A percentile compares a stretch with the other conserved stretches of the same genome.
Evolutionary conservation across 2,888 invertebrate genomes (phyloP).

Genomic region (Crocallis elinguaria): DNA sequence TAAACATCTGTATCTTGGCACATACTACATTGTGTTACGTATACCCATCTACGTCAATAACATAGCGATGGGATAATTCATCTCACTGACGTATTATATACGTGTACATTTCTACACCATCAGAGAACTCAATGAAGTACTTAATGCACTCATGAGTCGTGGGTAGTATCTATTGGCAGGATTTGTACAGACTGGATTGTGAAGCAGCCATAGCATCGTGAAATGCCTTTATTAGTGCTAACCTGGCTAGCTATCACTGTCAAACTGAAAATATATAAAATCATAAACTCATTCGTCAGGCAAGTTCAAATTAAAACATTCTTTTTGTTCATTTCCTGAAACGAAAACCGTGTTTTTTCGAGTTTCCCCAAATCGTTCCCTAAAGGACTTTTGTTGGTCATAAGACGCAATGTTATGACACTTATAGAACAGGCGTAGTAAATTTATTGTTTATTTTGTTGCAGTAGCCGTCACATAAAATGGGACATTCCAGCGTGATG

Average conservation of each 20-base stretch:
- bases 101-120: constrained; percentile 20
- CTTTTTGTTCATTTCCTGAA: background rate
- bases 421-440: constrained; percentile 30
- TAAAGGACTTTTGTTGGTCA: constrained; percentile 9
- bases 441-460: constrained; percentile 36
- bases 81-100: constrained; percentile 20
- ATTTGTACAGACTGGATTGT: constrained; percentile 6
- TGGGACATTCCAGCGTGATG: constrained; percentile 4
- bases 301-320: background rate
- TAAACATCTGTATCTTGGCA: background rate
- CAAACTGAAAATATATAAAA: background rate
- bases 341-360: constrained; percentile 2
- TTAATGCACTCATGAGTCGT: constrained; percentile 16
- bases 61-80: constrained; percentile 21
- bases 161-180: constrained; percentile 5
- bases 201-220: background rate
- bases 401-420: constrained; percentile 26
- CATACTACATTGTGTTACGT: background rate
- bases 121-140: constrained; percentile 19
- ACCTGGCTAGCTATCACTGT: too few relatives aligned
- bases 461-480: constrained; percentile 26
- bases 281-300: background rate
- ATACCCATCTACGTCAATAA: constrained; percentile 13
- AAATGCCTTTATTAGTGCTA: too few relatives aligned
- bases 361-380: constrained; percentile 1